Evolutionary conservation across 2,113 vertebrate genomes (phyloP), one percentile per base, ranked within the genome.

Genomic region (Catagonus wagneri): DNA sequence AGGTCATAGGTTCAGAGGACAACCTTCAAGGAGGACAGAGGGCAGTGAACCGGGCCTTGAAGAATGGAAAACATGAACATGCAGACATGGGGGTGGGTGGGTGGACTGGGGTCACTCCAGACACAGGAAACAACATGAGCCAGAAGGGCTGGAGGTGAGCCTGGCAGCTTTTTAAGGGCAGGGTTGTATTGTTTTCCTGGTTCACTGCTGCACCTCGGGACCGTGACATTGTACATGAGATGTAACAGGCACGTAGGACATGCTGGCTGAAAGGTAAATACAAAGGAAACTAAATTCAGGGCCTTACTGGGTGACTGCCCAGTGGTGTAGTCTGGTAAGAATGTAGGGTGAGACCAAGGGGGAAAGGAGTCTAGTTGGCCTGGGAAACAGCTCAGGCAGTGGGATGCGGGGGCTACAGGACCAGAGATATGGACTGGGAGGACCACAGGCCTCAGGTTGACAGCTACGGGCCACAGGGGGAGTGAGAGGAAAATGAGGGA

Each of bases 211-310:
- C 6, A n/a, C 12, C 11, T 22, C 76, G 19, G 8, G 12, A 20
- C 25, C 12, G 19, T 50, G 68, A 17, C 23, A 3, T 3, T 27
- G 32, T 3, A 7, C 3, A 5, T 7, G n/a, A 32, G 0, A 2
- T 11, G 74, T 0, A 32, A 63, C 1, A 69, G 29, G 44, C 20
- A 66, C 25, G 36, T 10, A 15, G 0, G 1, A 16, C 8, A 1
- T 3, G 39, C 2, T 4, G 29, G 23, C 19, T 91, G 7, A 34
- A 17, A 52, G 68, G 52, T 17, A n/a, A 52, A 50, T 0, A 9
- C 14, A 50, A 54, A 66, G 11, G 76, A 61, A 71, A 7, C 12
- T 36, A 65, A 32, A 76, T 44, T 14, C 34, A 13, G 44, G 54
- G 71, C 44, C 11, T 15, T 17, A 20, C 0, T 14, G 61, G 17